Conservation (phyloP, 2,797 vertebrate species). For the Zenarchopterus dispar region DNA sequence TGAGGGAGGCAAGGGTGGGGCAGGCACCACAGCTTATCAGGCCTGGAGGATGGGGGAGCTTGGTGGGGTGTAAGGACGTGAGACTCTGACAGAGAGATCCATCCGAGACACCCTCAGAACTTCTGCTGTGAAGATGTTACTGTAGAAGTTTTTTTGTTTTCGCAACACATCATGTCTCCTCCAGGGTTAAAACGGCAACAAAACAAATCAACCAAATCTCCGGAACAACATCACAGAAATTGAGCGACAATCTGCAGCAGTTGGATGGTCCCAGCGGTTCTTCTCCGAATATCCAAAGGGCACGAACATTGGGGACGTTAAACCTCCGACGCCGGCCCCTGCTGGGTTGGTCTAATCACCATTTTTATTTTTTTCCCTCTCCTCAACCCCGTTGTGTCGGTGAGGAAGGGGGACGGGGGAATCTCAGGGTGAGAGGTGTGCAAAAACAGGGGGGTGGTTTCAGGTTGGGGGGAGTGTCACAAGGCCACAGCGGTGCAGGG, state of each 20-base stretch:
- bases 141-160: no score
- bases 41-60: conserved; percentile 67
- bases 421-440: conserved; percentile 57
- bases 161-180: conserved; percentile 28
- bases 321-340: conserved; percentile 13
- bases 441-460: conserved; percentile 51
- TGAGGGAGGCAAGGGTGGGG: conserved; percentile 31
- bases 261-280: not conserved
- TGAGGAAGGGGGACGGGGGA: conserved; percentile 30
- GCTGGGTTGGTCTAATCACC: conserved; percentile 31
- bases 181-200: conserved; percentile 29
- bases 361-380: conserved; percentile 44
- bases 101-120: conserved; percentile 30
- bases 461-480: conserved; percentile 81
- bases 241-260: conserved; percentile 12
- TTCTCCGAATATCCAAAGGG: conserved; percentile 43
- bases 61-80: not conserved
- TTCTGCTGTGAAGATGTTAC: conserved; percentile 37
- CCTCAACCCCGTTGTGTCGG: conserved; percentile 44
- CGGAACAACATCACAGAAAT: conserved; percentile 29
- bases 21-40: conserved; percentile 80
- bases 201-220: conserved; percentile 33
- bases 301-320: not conserved
- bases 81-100: conserved; percentile 31
- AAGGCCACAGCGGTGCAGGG: conserved; percentile 98